Conservation (phyloP, 2,888 invertebrate genomes). For the Drosophila demipolita region DNA sequence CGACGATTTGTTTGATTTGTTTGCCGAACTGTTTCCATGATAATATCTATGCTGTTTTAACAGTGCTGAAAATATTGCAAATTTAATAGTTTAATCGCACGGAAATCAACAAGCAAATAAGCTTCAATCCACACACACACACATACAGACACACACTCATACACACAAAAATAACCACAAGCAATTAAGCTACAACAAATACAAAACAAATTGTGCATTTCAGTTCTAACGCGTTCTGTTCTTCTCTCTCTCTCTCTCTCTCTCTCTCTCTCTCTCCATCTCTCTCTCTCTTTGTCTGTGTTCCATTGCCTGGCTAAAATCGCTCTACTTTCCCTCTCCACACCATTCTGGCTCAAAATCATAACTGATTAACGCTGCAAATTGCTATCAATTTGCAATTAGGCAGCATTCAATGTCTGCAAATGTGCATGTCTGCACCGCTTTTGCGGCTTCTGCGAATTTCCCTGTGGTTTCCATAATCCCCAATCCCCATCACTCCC, state of each 20-base stretch:
- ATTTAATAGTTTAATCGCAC: constrained; percentile 70
- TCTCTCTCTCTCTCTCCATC: neutral
- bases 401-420: constrained; percentile 32
- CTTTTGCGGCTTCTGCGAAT: constrained; percentile 64
- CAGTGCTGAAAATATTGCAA: constrained; percentile 45
- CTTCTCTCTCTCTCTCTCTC: neutral
- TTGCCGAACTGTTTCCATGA: constrained; percentile 15
- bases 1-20: constrained; percentile 22
- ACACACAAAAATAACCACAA: neutral
- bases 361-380: constrained; percentile 76
- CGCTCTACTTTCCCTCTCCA: neutral
- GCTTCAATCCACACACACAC: constrained; percentile 2
- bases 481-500: neutral
- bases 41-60: constrained; percentile 15
- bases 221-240: constrained; percentile 31
- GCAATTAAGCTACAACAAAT: constrained; percentile 44
- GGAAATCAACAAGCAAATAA: constrained; percentile 53
- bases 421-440: constrained; percentile 27
- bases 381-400: constrained; percentile 80
- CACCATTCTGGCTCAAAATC: constrained; percentile 31
- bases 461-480: constrained; percentile 54
- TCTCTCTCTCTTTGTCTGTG: neutral
- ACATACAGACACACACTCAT: neutral
- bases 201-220: constrained; percentile 67
- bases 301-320: neutral